Evolutionary conservation across 2,113 vertebrate species (phyloP).

Genomic region (Pardalotus punctatus): DNA sequence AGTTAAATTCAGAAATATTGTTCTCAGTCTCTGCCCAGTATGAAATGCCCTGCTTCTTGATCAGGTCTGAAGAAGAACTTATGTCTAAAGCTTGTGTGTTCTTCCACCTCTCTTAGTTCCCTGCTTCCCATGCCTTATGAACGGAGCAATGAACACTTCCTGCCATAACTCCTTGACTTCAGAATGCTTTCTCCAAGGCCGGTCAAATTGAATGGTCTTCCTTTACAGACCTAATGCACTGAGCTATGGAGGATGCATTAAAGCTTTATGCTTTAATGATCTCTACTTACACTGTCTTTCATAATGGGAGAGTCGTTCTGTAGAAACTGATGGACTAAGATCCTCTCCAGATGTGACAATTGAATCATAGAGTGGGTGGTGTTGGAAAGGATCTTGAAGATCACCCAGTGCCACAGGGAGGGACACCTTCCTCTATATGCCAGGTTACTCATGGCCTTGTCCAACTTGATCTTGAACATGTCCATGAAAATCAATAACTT

Average conservation of each 20-base stretch:
- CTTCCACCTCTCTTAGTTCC: neutral
- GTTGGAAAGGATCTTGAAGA: neutral
- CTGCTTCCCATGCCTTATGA: neutral
- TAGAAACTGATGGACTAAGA: neutral
- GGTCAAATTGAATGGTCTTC: neutral
- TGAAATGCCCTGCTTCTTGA: neutral
- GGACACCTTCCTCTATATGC: neutral
- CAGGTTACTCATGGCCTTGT: neutral
- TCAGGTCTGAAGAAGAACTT: neutral
- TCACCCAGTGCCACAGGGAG: neutral
- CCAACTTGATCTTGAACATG: neutral
- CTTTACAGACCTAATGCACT: neutral
- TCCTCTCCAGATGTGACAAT: neutral
- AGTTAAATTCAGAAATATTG: neutral
- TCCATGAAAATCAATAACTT: neutral
- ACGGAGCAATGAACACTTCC: neutral
- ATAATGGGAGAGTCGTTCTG: neutral
- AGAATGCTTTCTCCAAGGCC: neutral
- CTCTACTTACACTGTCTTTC: neutral
- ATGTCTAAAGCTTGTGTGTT: neutral
- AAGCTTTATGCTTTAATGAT: neutral
- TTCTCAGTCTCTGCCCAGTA: neutral
- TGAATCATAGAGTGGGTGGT: neutral
- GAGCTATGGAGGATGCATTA: neutral
- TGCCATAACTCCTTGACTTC: neutral